A percentile compares a stretch with the other conserved stretches of the same genome.
These are phyloP conservation scores for Nothura maculosa DNA, from an alignment of 2,797 vertebrate genomes.

Conservation along the genomic window DNA sequence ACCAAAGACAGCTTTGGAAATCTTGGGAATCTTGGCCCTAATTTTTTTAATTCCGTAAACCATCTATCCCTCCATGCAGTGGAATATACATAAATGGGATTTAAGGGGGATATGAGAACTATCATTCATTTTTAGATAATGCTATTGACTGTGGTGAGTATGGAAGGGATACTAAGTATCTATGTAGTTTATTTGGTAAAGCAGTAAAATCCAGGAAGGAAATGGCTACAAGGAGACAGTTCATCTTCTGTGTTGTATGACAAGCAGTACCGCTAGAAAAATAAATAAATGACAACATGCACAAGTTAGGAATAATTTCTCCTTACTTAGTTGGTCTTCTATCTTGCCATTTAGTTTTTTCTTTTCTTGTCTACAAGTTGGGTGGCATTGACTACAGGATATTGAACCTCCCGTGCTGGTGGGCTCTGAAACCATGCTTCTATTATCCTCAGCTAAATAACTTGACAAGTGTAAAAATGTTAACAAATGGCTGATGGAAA, in stretches of 20 bases:
- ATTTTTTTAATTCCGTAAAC: background rate
- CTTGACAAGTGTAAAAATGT: conserved; percentile 74
- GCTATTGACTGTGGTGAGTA: background rate
- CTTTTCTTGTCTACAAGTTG: background rate
- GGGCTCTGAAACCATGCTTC: background rate
- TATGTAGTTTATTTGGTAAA: background rate
- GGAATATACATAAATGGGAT: background rate
- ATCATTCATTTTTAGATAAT: background rate
- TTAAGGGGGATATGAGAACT: background rate
- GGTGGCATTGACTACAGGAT: background rate
- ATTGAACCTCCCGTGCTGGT: background rate
- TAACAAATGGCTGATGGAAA: conserved; percentile 71
- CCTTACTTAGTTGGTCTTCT: background rate
- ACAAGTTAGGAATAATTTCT: background rate
- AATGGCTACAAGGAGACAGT: background rate
- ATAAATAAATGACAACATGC: background rate
- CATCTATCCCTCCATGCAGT: background rate
- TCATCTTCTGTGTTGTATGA: background rate
- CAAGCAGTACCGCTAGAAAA: background rate
- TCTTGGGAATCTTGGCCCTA: background rate
- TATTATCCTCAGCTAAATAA: conserved; percentile 23
- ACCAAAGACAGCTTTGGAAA: background rate
- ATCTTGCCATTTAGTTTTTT: background rate
- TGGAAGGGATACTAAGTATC: background rate
- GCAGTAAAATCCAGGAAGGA: background rate